Conservation (phyloP, 2,113 vertebrate genomes). For the Myrmecobius fasciatus region DNA sequence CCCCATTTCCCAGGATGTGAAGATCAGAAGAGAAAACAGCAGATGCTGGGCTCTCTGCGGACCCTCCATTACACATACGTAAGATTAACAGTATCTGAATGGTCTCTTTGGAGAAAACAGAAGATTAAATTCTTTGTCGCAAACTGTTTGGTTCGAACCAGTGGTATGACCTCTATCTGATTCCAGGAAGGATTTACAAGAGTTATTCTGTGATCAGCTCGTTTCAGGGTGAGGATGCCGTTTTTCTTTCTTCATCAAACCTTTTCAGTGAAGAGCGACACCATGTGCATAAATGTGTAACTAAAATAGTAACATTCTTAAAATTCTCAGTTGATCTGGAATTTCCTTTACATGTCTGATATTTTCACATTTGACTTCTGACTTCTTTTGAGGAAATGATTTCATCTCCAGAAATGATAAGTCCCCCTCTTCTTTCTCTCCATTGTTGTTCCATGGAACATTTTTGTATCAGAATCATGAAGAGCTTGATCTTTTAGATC, state of each 20-base stretch:
- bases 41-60: neutral
- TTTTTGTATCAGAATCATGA: neutral
- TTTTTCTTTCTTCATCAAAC: slow-evolving; percentile 21
- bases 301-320: slow-evolving; percentile 40
- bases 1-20: slow-evolving; percentile 38
- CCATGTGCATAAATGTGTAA: slow-evolving; percentile 72
- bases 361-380: slow-evolving; percentile 14
- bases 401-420: slow-evolving; percentile 25
- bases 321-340: neutral
- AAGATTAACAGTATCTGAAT: neutral
- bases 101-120: neutral
- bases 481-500: too few relatives aligned
- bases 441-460: neutral
- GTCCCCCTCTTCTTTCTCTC: neutral
- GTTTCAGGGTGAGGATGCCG: slow-evolving; percentile 38
- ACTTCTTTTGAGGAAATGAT: neutral
- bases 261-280: slow-evolving; percentile 78
- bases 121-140: slow-evolving; percentile 18
- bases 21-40: slow-evolving; percentile 46
- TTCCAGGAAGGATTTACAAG: slow-evolving; percentile 11
- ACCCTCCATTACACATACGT: slow-evolving; percentile 50
- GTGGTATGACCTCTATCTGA: neutral
- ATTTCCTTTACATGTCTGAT: slow-evolving; percentile 9
- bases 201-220: neutral
- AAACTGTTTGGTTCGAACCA: slow-evolving; percentile 9